These are phyloP conservation scores for Suncus etruscus DNA, from an alignment of 2,113 vertebrate genomes.

Conservation along the genomic window DNA sequence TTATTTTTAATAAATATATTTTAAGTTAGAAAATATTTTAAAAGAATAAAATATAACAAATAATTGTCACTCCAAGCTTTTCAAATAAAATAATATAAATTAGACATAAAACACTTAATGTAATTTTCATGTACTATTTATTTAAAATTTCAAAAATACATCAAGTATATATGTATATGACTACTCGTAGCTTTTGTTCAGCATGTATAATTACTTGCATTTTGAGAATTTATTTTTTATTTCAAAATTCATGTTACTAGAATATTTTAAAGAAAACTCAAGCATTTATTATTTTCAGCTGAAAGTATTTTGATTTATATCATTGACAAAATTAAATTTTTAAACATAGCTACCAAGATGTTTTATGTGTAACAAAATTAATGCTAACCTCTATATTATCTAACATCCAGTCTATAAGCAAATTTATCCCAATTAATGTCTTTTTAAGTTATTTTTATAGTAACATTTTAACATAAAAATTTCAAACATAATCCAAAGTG, in stretches of 20 bases:
- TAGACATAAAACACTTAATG: neutral
- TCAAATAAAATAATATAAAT: constrained; percentile 1
- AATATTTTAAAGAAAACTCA: constrained; percentile 31
- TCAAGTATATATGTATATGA: constrained; percentile 42
- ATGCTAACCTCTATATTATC: neutral
- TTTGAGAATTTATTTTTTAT: constrained; percentile 1
- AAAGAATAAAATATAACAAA: constrained; percentile 39
- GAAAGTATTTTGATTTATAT: constrained; percentile 21
- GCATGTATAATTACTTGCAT: neutral
- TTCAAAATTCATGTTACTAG: neutral
- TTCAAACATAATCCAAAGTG: constrained; percentile 12
- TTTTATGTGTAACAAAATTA: constrained; percentile 34
- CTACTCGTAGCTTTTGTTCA: constrained; percentile 7
- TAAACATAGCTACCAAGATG: neutral
- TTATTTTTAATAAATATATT: constrained; percentile 34
- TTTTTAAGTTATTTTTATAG: neutral
- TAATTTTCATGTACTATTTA: neutral
- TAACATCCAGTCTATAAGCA: neutral
- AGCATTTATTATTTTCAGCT: neutral
- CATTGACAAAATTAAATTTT: neutral
- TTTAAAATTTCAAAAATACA: constrained; percentile 18
- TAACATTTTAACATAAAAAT: constrained; percentile 30
- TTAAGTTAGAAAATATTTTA: constrained; percentile 49
- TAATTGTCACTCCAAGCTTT: neutral
- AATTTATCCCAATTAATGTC: neutral